Evolutionary conservation across 2,113 vertebrate species (phyloP), one percentile per base, ranked within the genome.

Genomic region (Acrocephalus arundinaceus): DNA sequence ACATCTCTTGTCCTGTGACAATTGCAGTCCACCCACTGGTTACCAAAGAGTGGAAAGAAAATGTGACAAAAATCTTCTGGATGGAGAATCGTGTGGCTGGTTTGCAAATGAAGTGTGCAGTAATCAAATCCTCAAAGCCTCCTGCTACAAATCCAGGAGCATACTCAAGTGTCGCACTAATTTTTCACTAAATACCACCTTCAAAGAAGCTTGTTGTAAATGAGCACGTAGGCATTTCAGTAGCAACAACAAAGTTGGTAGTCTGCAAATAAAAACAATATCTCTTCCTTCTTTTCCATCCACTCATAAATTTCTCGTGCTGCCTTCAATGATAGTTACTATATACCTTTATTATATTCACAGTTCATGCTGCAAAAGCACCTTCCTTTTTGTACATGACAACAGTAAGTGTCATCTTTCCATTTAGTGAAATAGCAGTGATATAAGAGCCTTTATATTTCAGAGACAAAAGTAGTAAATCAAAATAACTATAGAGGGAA

Each of bases 381-480:
- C 1, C 7, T 54, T 59, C 67, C 63, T 43, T 48, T 85, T 63
- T 72, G n/a, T 68, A 13, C 28, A 7, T 55, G n/a, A 41, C 57
- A 81, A 51, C 35, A 78, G 24, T 57, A 67, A 85, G 83, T 88
- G 62, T 80, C 86, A 73, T 72, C 58, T 85, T 96, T 88, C 75
- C 63, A 30, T 82, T 35, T 63, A 51, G 30, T 45, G 39, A 93
- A 95, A 76, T 61, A 78, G 30, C 70, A 83, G n/a, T 73, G 62
- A 90, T 83, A 52, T 43, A 65, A 28, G 80, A 70, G 45, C 21
- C 62, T 76, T 55, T 43, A 45, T 82, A 82, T 85, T 94, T 83
- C n/a, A 33, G 59, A 88, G 54, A 83, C 31, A 58, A 92, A 90
- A 90, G 83, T 18, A 90, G 43, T 83, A 93, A 90, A 96, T 80